Percentiles rank a stretch among this genome's conserved stretches.
Conservation (phyloP, 1,140 invertebrate genomes). For the Pachyrhynchus sulphureomaculatus region DNA sequence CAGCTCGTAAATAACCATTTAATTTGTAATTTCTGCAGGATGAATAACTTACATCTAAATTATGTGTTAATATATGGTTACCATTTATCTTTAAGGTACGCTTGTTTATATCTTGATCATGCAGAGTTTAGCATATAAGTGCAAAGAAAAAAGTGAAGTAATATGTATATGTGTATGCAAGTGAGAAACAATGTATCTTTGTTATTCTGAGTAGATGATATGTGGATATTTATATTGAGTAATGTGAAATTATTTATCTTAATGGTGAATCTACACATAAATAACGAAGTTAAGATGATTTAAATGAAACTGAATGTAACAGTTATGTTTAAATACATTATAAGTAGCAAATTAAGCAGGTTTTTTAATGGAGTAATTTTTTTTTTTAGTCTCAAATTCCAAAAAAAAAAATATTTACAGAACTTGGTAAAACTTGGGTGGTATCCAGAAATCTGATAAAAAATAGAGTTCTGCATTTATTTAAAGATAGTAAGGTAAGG, state of each 20-base stretch:
- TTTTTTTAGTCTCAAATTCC: too few species aligned
- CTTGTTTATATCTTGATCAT: constrained; percentile 22
- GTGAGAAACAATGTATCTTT: constrained; percentile 3
- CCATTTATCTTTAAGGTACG: constrained; percentile 7
- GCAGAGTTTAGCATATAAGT: not conserved
- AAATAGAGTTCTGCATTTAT: too few species aligned
- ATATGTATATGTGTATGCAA: not conserved
- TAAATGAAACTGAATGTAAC: not conserved
- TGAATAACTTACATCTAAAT: constrained; percentile 26
- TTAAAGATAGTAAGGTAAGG: too few species aligned
- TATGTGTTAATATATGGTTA: constrained; percentile 19
- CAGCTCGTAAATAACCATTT: constrained; percentile 9
- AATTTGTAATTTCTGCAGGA: constrained; percentile 14
- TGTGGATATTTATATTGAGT: not conserved
- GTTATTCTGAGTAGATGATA: not conserved
- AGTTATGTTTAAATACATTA: not conserved
- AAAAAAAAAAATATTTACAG: too few species aligned
- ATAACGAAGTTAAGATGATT: not conserved
- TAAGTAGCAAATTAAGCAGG: too few species aligned
- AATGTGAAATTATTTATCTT: constrained; percentile 3
- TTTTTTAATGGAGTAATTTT: too few species aligned
- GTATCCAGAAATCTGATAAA: too few species aligned
- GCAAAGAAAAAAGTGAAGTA: not conserved
- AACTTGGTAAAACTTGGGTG: too few species aligned
- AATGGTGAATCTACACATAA: not conserved